Conservation (phyloP, 1,140 invertebrate species). For the Cheumatopsyche charites region DNA sequence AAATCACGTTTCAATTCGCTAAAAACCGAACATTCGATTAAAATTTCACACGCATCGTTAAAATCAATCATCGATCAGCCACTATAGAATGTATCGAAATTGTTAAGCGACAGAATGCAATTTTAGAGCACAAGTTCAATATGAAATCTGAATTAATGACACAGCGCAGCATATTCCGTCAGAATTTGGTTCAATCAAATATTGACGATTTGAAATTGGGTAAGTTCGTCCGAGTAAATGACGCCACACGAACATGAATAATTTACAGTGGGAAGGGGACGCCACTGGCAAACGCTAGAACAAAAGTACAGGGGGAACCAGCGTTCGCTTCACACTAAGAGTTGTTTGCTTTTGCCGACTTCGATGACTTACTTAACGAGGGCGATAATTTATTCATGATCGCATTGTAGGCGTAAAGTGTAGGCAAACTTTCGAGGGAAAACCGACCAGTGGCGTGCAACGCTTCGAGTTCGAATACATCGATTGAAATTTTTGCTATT, state of each 20-base stretch:
- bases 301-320: background rate
- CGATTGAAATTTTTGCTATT: too few relatives aligned
- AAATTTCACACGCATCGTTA: too few relatives aligned
- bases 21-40: too few relatives aligned
- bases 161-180: too few relatives aligned
- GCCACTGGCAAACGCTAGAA: background rate
- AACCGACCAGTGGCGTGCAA: background rate
- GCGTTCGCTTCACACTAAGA: conserved; percentile 9
- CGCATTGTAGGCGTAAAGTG: conserved; percentile 1
- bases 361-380: conserved; percentile 20
- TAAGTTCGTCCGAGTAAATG: background rate
- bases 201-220: background rate
- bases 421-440: conserved; percentile 14
- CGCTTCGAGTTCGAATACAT: background rate
- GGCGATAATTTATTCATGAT: conserved; percentile 24
- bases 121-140: too few relatives aligned
- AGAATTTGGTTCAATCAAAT: too few relatives aligned
- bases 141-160: too few relatives aligned
- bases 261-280: background rate
- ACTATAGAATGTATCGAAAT: too few relatives aligned
- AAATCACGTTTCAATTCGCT: too few relatives aligned
- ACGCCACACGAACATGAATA: background rate
- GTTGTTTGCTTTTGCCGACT: conserved; percentile 20
- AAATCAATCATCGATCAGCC: too few relatives aligned
- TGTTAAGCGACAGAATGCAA: too few relatives aligned